These are phyloP conservation scores for Rhamphomyia laevipes DNA, from an alignment of 2,888 invertebrate species.

Conservation along the genomic window DNA sequence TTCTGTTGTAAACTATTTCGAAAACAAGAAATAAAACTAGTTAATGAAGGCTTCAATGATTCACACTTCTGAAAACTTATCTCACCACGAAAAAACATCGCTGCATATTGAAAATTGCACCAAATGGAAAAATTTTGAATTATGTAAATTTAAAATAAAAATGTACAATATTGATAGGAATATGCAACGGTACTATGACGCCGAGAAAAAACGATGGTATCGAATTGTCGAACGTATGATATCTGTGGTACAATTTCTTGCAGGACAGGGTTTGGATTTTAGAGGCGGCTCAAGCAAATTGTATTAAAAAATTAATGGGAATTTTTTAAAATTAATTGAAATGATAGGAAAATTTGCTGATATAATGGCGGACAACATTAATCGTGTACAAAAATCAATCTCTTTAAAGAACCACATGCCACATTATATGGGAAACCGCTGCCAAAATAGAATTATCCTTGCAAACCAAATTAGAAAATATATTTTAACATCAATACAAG, in stretches of 20 bases:
- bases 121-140: not conserved
- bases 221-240: not conserved
- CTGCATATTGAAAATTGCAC: not conserved
- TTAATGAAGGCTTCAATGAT: not conserved
- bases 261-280: not conserved
- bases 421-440: slow-evolving; percentile 1
- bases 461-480: not conserved
- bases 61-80: not conserved
- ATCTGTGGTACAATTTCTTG: not conserved
- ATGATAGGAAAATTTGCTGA: not conserved
- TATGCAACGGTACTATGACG: not conserved
- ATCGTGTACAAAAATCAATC: not conserved
- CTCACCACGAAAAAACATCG: not conserved
- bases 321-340: not conserved
- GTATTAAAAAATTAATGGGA: not conserved
- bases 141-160: not conserved
- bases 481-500: not conserved
- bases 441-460: not conserved
- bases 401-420: not conserved
- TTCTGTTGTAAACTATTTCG: not conserved
- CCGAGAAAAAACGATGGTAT: not conserved
- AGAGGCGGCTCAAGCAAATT: not conserved
- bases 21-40: not conserved
- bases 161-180: not conserved
- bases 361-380: not conserved